phyloP scores from a whole-genome alignment of 2,888 invertebrate genomes.

The Trypoxylon attenuatum region DNA sequence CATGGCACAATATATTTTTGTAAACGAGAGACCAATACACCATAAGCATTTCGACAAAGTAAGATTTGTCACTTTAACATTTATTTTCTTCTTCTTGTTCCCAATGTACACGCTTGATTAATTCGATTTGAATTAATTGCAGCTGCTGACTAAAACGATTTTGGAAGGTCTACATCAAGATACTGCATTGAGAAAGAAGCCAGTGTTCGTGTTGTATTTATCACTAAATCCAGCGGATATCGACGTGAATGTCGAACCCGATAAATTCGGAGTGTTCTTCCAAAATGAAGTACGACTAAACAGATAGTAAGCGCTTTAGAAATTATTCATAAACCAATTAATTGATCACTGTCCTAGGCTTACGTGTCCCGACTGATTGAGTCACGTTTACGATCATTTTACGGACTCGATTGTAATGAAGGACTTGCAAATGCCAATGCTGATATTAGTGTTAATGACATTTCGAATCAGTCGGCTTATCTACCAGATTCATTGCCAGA shows the following conservation, averaged over 20 bases:
- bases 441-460: no score
- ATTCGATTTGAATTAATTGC: slow-evolving; percentile 6
- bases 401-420: no score
- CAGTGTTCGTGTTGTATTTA: slow-evolving; percentile 75
- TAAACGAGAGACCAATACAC: slow-evolving; percentile 77
- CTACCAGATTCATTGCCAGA: no score
- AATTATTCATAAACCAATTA: no score
- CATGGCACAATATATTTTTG: slow-evolving; percentile 70
- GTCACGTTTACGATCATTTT: no score
- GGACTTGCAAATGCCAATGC: no score
- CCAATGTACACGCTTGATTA: neutral
- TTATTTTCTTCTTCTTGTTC: neutral
- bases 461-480: no score
- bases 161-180: slow-evolving; percentile 69
- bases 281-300: slow-evolving; percentile 76
- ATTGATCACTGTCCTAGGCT: no score
- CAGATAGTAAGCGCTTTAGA: no score
- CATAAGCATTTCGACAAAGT: slow-evolving; percentile 78
- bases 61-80: slow-evolving; percentile 23
- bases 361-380: no score
- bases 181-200: slow-evolving; percentile 70
- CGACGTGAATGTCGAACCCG: slow-evolving; percentile 80
- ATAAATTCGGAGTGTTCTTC: slow-evolving; percentile 77
- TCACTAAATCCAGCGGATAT: slow-evolving; percentile 72
- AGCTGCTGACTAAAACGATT: slow-evolving; percentile 74